Evolutionary conservation across 2,888 invertebrate species (phyloP), one percentile per base, ranked within the genome.

Genomic region (Scaptomyza polygonia): DNA sequence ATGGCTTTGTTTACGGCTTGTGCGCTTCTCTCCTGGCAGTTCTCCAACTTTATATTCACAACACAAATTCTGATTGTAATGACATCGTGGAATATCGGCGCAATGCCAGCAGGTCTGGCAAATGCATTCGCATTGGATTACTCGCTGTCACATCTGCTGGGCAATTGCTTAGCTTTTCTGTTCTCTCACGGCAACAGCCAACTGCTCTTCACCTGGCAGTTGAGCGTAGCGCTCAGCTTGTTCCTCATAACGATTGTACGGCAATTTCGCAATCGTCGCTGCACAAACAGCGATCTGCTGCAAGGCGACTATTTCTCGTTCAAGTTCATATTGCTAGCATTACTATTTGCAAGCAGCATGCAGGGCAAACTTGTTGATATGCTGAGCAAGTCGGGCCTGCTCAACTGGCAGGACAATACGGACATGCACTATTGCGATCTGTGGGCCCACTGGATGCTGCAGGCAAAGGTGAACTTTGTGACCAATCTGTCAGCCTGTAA

Each of bases 41-140:
- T 97, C 92, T 94, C 96, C 0, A 96, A 96, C 81, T 96, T 97
- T 86, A 94, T 96, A 59, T 94, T 97, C 78, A 93, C 95, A 4
- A 96, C 96, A 0, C 97, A 97, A 90, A 93, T 95, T 0, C 91
- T 95, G 5, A 95, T 96, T 4, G 93, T 97, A 71, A 95, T 96
- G 82, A 92, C 94, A 1, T 93, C 95, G 75, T 96, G 95, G 82
- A 94, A 94, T 86, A 82, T 94, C 0, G 92, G 91, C 62, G 91
- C 94, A 0, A 93, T 95, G 29, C 85, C 89, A 5, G 79, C 76
- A 40, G 91, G 93, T 0, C 93, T 94, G 18, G 79, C 86, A 14
- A 89, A 85, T 55, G 57, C 84, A 12, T 90, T 92, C 44, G 87
- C 89, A 3, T 62, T 91, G 39, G 91, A 91, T 66, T 92, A 90